These are phyloP conservation scores for Drosophila monieri DNA, from an alignment of 2,888 invertebrate species.

Conservation along the genomic window DNA sequence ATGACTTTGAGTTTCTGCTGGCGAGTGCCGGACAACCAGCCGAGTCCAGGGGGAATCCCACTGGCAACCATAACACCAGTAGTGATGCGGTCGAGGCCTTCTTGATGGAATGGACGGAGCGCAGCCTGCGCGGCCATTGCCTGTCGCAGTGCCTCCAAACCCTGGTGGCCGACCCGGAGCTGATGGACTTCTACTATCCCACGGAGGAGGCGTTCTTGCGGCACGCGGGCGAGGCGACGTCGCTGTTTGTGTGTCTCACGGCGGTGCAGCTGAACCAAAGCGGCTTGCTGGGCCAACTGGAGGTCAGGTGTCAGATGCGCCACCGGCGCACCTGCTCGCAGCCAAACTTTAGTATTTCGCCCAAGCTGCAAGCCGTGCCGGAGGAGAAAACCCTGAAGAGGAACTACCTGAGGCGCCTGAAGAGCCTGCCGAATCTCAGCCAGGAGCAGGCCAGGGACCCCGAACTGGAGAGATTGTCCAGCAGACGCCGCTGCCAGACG, in stretches of 20 bases:
- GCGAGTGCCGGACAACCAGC: constrained; percentile 53
- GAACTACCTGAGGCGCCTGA: constrained; percentile 49
- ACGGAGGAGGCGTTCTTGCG: constrained; percentile 86
- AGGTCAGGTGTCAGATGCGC: constrained; percentile 84
- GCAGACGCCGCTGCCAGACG: constrained; percentile 59
- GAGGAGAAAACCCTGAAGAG: constrained; percentile 49
- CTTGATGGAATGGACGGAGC: constrained; percentile 68
- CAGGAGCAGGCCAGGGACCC: constrained; percentile 11
- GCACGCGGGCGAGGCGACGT: constrained; percentile 86
- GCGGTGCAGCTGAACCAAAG: constrained; percentile 88
- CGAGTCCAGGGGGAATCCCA: constrained; percentile 4
- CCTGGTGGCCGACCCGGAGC: constrained; percentile 87
- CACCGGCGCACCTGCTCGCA: constrained; percentile 85
- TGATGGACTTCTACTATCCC: constrained; percentile 86
- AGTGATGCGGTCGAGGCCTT: constrained; percentile 43
- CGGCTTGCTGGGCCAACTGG: constrained; percentile 87
- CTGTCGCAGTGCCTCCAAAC: constrained; percentile 85
- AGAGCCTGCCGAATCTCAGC: constrained; percentile 55
- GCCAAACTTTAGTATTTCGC: constrained; percentile 85
- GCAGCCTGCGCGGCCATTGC: constrained; percentile 64
- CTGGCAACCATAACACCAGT: neutral
- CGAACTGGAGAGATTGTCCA: neutral
- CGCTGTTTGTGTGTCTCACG: constrained; percentile 86
- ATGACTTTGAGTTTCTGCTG: constrained; percentile 79
- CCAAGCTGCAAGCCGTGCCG: constrained; percentile 56